A percentile compares a stretch with the other conserved stretches of the same genome.
These are phyloP conservation scores for Vombatus ursinus DNA, from an alignment of 2,113 vertebrate genomes.

Conservation along the genomic window DNA sequence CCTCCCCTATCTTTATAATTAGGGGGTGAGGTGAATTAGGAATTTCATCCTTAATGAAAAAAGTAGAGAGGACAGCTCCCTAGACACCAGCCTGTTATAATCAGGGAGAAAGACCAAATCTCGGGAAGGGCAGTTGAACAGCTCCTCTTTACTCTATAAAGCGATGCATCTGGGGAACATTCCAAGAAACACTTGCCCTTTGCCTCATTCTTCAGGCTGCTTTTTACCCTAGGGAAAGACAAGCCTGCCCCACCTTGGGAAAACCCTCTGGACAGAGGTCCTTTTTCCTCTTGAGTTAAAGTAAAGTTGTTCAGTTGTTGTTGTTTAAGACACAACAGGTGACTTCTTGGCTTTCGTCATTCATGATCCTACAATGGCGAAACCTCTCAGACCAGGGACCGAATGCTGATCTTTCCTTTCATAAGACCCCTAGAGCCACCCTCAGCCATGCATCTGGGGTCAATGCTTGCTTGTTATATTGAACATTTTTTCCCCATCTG, in stretches of 20 bases:
- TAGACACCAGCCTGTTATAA: not conserved
- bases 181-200: not conserved
- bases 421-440: not conserved
- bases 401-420: not conserved
- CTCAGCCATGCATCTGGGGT: conserved; percentile 45
- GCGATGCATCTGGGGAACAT: not conserved
- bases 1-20: not conserved
- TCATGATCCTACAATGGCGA: not conserved
- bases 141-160: not conserved
- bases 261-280: not conserved
- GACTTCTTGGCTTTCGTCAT: not conserved
- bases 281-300: not conserved
- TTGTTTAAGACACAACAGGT: not conserved
- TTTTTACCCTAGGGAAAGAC: not conserved
- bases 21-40: not conserved
- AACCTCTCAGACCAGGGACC: not conserved
- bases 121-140: not conserved
- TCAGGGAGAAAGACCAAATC: not conserved
- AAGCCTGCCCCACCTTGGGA: not conserved
- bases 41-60: not conserved
- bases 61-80: not conserved
- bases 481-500: conserved; percentile 63
- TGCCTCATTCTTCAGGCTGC: not conserved
- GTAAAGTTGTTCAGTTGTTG: not conserved
- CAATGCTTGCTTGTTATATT: conserved; percentile 3